Conservation (phyloP, 2,888 invertebrate genomes). For the Dryobota labecula region DNA sequence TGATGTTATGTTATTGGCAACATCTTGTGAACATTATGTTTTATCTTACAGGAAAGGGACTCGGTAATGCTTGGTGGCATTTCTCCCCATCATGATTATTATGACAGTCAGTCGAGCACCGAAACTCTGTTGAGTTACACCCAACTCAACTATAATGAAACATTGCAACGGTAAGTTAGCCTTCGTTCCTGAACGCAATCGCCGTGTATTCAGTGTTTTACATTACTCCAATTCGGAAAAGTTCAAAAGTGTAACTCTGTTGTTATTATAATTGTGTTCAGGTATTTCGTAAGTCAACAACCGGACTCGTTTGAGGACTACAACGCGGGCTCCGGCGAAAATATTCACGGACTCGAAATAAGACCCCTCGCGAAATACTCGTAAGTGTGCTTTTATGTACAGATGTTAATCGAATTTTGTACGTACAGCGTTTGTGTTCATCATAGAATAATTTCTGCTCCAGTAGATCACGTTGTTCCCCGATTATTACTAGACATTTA, state of each 20-base stretch:
- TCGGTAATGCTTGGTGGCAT: slow-evolving; percentile 96
- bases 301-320: slow-evolving; percentile 64
- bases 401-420: slow-evolving; percentile 2
- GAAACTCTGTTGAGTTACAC: slow-evolving; percentile 96
- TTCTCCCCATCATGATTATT: slow-evolving; percentile 95
- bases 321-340: slow-evolving; percentile 56
- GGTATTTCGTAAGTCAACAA: slow-evolving; percentile 77
- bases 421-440: background rate
- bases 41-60: slow-evolving; percentile 92
- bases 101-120: slow-evolving; percentile 94
- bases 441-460: background rate
- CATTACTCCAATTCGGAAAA: background rate
- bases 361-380: slow-evolving; percentile 34
- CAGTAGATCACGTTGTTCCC: background rate
- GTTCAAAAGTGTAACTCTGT: background rate
- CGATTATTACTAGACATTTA: background rate
- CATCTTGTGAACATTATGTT: background rate
- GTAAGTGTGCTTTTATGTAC: slow-evolving; percentile 23
- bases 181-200: background rate
- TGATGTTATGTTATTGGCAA: background rate
- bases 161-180: slow-evolving; percentile 91
- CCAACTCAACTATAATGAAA: slow-evolving; percentile 96
- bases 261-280: slow-evolving; percentile 59
- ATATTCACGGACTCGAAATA: slow-evolving; percentile 32
- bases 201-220: background rate